Evolutionary conservation across 2,888 invertebrate species (phyloP).

Genomic region (Hirtodrosophila cameraria): DNA sequence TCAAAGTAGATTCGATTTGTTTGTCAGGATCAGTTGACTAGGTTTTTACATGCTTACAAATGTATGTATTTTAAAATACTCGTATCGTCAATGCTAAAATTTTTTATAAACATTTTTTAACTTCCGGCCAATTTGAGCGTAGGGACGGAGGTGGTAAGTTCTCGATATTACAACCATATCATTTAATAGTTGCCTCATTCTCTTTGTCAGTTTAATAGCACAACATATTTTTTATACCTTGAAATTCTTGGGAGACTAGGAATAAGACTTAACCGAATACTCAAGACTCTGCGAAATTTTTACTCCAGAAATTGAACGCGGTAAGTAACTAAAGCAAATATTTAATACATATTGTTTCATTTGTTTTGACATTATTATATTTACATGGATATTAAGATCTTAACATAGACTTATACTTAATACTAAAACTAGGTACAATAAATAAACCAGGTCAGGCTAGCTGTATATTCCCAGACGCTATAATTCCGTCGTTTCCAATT

Average conservation of each 20-base stretch:
- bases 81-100: slow-evolving; percentile 17
- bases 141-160: slow-evolving; percentile 54
- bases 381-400: slow-evolving; percentile 24
- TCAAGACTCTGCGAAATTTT: not conserved
- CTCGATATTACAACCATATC: too few species aligned
- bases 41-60: slow-evolving; percentile 35
- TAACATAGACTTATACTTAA: slow-evolving; percentile 19
- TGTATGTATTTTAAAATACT: slow-evolving; percentile 33
- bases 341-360: not conserved
- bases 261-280: slow-evolving; percentile 11
- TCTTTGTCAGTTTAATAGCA: slow-evolving; percentile 17
- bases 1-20: not conserved
- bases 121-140: slow-evolving; percentile 36
- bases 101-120: slow-evolving; percentile 62
- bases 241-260: slow-evolving; percentile 17
- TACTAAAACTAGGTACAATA: slow-evolving; percentile 42
- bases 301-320: slow-evolving; percentile 15
- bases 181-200: not conserved
- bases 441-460: slow-evolving; percentile 36
- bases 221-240: slow-evolving; percentile 51
- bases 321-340: slow-evolving; percentile 28
- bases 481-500: slow-evolving; percentile 92
- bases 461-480: slow-evolving; percentile 76
- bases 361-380: slow-evolving; percentile 36
- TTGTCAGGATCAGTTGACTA: slow-evolving; percentile 35